These are phyloP conservation scores for Thecocarcelia acutangulata DNA, from an alignment of 2,888 invertebrate genomes.

Conservation along the genomic window DNA sequence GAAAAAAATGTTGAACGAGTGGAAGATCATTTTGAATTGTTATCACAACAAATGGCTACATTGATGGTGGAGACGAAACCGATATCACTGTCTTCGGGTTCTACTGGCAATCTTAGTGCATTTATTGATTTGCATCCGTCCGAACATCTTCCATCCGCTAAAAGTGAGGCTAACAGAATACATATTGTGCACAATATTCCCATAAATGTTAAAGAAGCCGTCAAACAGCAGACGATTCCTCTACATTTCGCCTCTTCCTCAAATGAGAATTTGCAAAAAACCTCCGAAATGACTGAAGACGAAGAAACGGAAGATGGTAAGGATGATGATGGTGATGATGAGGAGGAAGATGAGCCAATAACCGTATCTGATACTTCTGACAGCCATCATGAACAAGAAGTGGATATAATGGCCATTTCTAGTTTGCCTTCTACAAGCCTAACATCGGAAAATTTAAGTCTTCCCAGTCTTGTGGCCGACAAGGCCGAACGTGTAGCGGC, in stretches of 20 bases:
- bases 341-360: constrained; percentile 65
- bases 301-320: constrained; percentile 16
- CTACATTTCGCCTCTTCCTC: constrained; percentile 21
- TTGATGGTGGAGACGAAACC: constrained; percentile 67
- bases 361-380: constrained; percentile 71
- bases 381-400: constrained; percentile 39
- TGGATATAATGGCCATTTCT: constrained; percentile 60
- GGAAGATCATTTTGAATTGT: constrained; percentile 70
- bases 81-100: constrained; percentile 39
- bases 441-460: constrained; percentile 41
- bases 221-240: constrained; percentile 7
- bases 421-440: constrained; percentile 65
- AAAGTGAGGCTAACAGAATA: constrained; percentile 69
- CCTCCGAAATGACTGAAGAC: constrained; percentile 71
- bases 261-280: constrained; percentile 6
- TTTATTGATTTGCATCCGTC: constrained; percentile 66
- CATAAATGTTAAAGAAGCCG: constrained; percentile 29
- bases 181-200: constrained; percentile 69
- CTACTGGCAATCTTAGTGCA: constrained; percentile 48
- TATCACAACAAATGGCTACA: constrained; percentile 73
- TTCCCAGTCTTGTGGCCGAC: constrained; percentile 62
- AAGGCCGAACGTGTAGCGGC: constrained; percentile 76
- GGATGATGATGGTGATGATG: constrained; percentile 11
- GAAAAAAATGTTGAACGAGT: constrained; percentile 27
- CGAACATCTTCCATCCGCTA: constrained; percentile 66